Base-by-base conservation (phyloP, 2,888 invertebrate species). In the Drosophila flavopinicola region DNA sequence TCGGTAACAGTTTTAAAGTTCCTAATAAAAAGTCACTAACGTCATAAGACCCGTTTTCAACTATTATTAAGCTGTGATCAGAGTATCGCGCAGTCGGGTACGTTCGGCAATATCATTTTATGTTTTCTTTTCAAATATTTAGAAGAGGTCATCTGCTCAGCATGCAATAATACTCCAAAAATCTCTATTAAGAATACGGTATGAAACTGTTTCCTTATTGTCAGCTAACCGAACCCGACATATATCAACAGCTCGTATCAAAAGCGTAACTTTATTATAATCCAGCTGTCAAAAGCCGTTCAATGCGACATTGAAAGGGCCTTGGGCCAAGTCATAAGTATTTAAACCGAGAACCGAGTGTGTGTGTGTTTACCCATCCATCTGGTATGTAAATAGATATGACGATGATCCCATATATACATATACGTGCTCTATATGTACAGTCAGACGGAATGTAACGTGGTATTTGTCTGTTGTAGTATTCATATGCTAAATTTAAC, bases 401-500 rank as follows among this genome's bases (percentile, higher is more conserved):
- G 44, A 10, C 42, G 42, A 39, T 57, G 57, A 35, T 32, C 27
- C 27, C 32, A 44, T 57, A 11, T n/a, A 11, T 7, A 11, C 27
- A 10, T 35, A 37, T 56, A 17, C 10, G 2, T 51, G 37, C 13
- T 33, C 39, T 15, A 54, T 38, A 27, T 60, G 48, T 29, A 41
- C 45, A 41, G 33, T 25, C 24, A 33, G 30, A 20, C 39, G 45
- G 45, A 60, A 51, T 61, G 60, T 61, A 61, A 49, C 42, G 42
- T 59, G 59, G 27, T 41, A 27, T 49, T 61, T 37, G 29, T 17
- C 39, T n/a, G 25, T 32, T 54, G 49, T 69, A 66, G 49, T 69
- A 66, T 69, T 61, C 80, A 75, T 66, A 70, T 67, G 79, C 67
- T 70, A 67, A 83, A 75, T 49, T 64, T 48, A 74, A 68, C 35